Percentiles rank a stretch among this genome's conserved stretches.
Conservation (phyloP, 1,140 invertebrate species). For the Ceratoteleas bidentatus region DNA sequence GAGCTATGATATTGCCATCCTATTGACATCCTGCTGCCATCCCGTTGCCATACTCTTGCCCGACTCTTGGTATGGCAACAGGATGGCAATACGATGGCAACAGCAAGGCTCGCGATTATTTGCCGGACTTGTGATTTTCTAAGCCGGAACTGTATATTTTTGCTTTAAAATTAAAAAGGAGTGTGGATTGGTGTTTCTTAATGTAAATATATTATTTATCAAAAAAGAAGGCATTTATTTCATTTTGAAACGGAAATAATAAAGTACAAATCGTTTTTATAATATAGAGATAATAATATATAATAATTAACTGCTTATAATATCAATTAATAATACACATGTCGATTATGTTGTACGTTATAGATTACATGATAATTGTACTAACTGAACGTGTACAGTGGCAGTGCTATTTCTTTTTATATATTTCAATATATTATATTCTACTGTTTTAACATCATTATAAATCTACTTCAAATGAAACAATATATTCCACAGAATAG, state of each 20-base stretch:
- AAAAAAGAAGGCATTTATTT: slow-evolving; percentile 83
- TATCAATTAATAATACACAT: slow-evolving; percentile 81
- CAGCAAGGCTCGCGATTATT: too few species aligned
- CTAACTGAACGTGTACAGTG: slow-evolving; percentile 81
- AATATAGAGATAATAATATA: slow-evolving; percentile 80
- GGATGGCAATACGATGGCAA: too few species aligned
- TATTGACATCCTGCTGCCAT: too few species aligned
- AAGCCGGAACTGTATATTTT: too few species aligned
- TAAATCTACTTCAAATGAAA: slow-evolving; percentile 71
- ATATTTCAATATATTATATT: slow-evolving; percentile 70
- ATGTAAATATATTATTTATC: slow-evolving; percentile 31
- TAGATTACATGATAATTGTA: slow-evolving; percentile 77
- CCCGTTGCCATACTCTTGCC: too few species aligned
- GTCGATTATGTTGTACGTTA: slow-evolving; percentile 74
- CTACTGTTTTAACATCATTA: slow-evolving; percentile 73
- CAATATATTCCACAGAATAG: slow-evolving; percentile 58
- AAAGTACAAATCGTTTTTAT: slow-evolving; percentile 81
- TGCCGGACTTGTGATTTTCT: too few species aligned
- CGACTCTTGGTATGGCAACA: too few species aligned
- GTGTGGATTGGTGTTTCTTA: slow-evolving; percentile 16
- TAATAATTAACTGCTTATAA: slow-evolving; percentile 80
- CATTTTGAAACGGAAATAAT: slow-evolving; percentile 78
- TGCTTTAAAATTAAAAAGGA: too few species aligned
- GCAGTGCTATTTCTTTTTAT: slow-evolving; percentile 76
- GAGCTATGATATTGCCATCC: too few species aligned